Evolutionary conservation across 2,888 invertebrate genomes (phyloP).

Genomic region (Drosophila pseudotakahashii): DNA sequence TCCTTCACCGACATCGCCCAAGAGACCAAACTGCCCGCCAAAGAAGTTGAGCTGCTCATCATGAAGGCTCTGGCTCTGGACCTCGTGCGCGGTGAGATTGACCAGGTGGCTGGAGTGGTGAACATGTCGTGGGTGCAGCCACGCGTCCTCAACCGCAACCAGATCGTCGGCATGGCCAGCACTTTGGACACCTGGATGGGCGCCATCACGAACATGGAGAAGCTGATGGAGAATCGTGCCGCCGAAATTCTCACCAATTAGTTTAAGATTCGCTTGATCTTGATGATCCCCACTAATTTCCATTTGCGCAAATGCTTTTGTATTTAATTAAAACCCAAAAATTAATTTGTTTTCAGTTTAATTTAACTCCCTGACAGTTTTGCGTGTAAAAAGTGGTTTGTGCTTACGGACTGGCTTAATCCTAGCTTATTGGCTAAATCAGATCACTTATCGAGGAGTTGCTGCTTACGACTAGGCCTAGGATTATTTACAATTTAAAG

Average conservation of each 20-base stretch:
- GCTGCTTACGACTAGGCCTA: constrained; percentile 37
- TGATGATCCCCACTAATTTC: constrained; percentile 41
- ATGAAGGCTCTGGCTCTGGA: constrained; percentile 99
- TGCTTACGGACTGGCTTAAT: constrained; percentile 34
- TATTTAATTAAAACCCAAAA: constrained; percentile 60
- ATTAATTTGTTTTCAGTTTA: constrained; percentile 13
- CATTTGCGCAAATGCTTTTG: constrained; percentile 57
- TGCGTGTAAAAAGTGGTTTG: constrained; percentile 32
- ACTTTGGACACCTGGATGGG: constrained; percentile 84
- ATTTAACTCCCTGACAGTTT: constrained; percentile 36
- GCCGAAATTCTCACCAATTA: constrained; percentile 84
- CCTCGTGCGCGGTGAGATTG: constrained; percentile 96
- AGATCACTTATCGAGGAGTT: constrained; percentile 49
- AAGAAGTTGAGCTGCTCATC: constrained; percentile 96
- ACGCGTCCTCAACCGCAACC: constrained; percentile 87
- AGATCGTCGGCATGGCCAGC: constrained; percentile 83
- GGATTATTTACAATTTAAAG: constrained; percentile 57
- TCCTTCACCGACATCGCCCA: constrained; percentile 95
- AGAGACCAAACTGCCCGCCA: constrained; percentile 92
- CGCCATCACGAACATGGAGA: constrained; percentile 84
- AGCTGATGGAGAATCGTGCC: constrained; percentile 84
- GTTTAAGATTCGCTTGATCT: constrained; percentile 46
- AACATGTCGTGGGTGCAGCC: constrained; percentile 92
- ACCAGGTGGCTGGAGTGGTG: constrained; percentile 91
- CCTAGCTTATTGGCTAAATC: constrained; percentile 40